Evolutionary conservation across 64 coral and sea anemone species (phyloP), one percentile per base, ranked within the genome.

Genomic region (Stylophora pistillata): DNA sequence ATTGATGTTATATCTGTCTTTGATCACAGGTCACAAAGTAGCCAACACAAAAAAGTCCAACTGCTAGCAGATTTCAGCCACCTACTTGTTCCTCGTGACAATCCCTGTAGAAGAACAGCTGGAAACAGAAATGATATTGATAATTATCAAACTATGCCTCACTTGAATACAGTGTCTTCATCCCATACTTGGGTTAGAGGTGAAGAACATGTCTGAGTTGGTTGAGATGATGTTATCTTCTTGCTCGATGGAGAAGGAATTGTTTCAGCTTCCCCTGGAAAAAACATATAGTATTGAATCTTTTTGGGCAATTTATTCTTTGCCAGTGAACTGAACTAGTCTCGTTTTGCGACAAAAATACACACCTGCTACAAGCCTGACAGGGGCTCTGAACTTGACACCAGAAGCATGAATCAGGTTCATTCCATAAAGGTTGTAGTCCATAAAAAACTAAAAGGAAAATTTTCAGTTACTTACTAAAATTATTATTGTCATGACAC

Each of bases 401-500:
- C 53, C 25, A 20, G 86, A 92, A 31, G 87, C 69, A 86, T 99
- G 76, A 60, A 99, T 77, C 34, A 99, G 58, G 66, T 99, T 99
- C 97, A 99, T 99, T 79, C 97, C 97, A 95, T 99, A 95, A 14
- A 99, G 88, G 32, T 99, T 99, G 78, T 95, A 93, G 31, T 99
- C 97, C 81, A 99, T 95, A 86, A 99, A 92, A 85, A 99, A 95
- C 97, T 99, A 70, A 72, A 56, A 26, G n/a, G 30, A 37, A 21
- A 86, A n/a, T 13, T 69, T 73, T 73, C n/a, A 55, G 18, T 13
- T 56, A 32, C 30, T 14, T 60, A 58, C 59, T 82, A 62, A 23
- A 62, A 15, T 30, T 4, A 78, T 18, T 9, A 2, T 20, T 23
- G 16, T 21, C n/a, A 54, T 41, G 7, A n/a, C n/a, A n/a, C n/a